Evolutionary conservation across 23 tunicate species (phyloP), one percentile per base, ranked within the genome.

Genomic region (Aplidium turbinatum): DNA sequence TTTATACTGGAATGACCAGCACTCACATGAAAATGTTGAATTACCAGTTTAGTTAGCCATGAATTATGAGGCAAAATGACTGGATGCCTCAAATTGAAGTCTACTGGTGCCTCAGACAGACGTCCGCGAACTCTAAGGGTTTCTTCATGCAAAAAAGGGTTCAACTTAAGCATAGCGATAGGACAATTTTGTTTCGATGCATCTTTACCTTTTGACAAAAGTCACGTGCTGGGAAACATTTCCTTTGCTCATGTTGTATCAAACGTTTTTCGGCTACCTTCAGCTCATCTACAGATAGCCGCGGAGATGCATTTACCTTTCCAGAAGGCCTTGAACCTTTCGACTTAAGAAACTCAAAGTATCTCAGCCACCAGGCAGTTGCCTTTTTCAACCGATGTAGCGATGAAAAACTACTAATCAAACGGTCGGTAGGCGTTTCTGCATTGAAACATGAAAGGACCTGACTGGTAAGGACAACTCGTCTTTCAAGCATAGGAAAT

Each of bases 81-180:
- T 54, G 61, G 61, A 25, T 54, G 61, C 21, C 21, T 54, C 19
- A 21, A 16, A 13, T 13, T n/a, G 23, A 16, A 54, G 20, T 16
- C 21, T 5, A 54, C 6, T 16, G 19, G 6, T 16, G 23, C 19
- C 19, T 54, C 21, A 5, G 19, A 5, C 5, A 54, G 19, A n/a
- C 61, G 61, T 9, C 61, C 61, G 19, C 61, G 24, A 54, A 54
- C 61, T 9, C 61, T 13, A 54, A 54, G 19, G 21, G 21, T 21
- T 11, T 54, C 21, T 13, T 54, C 22, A 16, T 54, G 6, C 23
- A 54, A 25, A 13, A 11, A 9, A 9, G 61, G 61, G 22, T 54
- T 54, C 23, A 54, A n/a, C 6, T 25, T 54, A 5, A n/a, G n/a
- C n/a, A n/a, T n/a, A n/a, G n/a, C n/a, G n/a, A n/a, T n/a, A n/a